Conservation (phyloP, 2,797 vertebrate genomes). For the Jordanella pulchra region DNA sequence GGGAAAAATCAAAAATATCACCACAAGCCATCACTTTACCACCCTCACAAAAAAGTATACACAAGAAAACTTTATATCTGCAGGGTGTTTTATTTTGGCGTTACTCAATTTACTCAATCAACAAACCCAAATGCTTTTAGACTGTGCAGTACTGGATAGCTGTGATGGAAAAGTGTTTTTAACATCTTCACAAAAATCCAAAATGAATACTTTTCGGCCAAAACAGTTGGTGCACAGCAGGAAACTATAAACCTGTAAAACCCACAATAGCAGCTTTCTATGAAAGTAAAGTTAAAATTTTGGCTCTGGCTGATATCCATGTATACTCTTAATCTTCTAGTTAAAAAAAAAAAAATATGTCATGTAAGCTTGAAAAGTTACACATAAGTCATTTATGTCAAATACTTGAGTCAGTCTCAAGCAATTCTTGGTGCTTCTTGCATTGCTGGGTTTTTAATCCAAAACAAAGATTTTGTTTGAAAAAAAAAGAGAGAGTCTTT, state of each 20-base stretch:
- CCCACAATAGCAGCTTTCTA: neutral
- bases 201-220: neutral
- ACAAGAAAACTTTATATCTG: constrained; percentile 20
- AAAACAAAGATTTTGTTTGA: constrained; percentile 5
- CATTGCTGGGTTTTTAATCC: constrained; percentile 34
- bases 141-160: neutral
- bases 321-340: too few species aligned
- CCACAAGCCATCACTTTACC: constrained; percentile 24
- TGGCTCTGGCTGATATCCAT: neutral
- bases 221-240: neutral
- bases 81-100: constrained; percentile 8
- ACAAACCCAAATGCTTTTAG: neutral
- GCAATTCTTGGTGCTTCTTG: constrained; percentile 58
- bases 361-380: constrained; percentile 2
- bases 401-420: constrained; percentile 56
- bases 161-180: neutral
- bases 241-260: neutral
- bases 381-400: constrained; percentile 56
- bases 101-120: neutral
- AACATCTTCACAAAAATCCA: neutral
- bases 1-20: constrained; percentile 29
- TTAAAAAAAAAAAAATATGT: too few species aligned
- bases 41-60: constrained; percentile 1
- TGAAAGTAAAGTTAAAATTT: neutral
- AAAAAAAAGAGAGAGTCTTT: constrained; percentile 1